phyloP scores from a whole-genome alignment of 2,888 invertebrate genomes.

The Hyposoter dolosus region DNA sequence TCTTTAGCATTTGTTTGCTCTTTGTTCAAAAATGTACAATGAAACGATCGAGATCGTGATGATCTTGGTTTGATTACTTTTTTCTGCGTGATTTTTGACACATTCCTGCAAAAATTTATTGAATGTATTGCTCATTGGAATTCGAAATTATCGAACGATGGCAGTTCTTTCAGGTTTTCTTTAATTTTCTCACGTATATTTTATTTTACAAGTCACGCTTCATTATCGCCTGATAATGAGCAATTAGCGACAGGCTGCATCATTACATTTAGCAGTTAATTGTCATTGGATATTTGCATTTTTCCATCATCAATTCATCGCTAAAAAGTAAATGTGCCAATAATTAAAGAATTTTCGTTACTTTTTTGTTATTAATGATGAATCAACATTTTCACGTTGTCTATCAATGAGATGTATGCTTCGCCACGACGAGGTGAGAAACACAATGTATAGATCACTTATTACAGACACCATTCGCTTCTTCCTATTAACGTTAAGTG shows the following conservation, averaged over 20 bases:
- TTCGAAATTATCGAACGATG: neutral
- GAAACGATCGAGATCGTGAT: neutral
- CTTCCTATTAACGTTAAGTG: slow-evolving; percentile 28
- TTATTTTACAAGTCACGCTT: neutral
- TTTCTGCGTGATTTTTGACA: neutral
- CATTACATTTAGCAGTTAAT: neutral
- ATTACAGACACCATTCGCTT: slow-evolving; percentile 3
- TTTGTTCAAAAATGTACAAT: neutral
- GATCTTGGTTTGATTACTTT: neutral
- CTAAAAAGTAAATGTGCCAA: neutral
- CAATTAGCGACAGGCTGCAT: neutral
- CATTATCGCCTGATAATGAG: neutral
- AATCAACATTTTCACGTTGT: neutral
- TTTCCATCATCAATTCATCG: neutral
- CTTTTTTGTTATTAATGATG: neutral
- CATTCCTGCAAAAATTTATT: neutral
- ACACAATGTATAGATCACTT: neutral
- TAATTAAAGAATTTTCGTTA: neutral
- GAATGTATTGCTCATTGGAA: neutral
- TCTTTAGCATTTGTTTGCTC: neutral
- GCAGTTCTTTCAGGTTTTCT: neutral
- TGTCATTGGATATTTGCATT: neutral
- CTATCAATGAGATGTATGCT: neutral
- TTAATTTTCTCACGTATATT: neutral
- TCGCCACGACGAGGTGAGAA: neutral